Evolutionary conservation across 2,113 vertebrate species (phyloP).

Genomic region (Baryphthengus martii): DNA sequence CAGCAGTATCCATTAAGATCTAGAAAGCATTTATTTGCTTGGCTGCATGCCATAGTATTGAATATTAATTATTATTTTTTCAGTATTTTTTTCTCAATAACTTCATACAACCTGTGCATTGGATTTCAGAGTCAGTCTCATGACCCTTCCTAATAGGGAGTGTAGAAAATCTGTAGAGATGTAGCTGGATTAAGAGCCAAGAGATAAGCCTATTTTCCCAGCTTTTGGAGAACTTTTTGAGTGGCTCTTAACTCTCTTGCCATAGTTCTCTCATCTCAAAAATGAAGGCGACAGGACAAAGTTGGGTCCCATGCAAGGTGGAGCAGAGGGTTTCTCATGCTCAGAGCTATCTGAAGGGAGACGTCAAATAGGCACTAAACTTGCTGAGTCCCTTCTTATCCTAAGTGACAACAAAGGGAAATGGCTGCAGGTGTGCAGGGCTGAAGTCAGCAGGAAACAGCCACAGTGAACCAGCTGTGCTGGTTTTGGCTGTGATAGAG

Average conservation of each 20-base stretch:
- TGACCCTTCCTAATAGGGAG: not conserved
- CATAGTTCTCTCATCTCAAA: not conserved
- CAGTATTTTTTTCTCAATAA: not conserved
- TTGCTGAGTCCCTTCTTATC: not conserved
- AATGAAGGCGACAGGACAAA: not conserved
- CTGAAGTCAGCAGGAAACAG: not conserved
- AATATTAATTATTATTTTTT: not conserved
- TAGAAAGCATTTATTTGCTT: not conserved
- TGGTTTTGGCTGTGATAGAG: not conserved
- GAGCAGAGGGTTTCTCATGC: not conserved
- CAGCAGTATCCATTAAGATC: not conserved
- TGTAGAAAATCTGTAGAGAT: not conserved
- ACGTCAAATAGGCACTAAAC: not conserved
- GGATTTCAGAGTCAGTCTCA: not conserved
- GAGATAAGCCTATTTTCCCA: not conserved
- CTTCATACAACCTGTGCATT: not conserved
- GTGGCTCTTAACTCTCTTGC: not conserved
- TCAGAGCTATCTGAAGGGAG: not conserved
- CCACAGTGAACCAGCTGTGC: rapidly evolving
- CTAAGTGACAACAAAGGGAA: rapidly evolving
- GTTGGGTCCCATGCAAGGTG: not conserved
- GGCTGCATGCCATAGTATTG: not conserved
- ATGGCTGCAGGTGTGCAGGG: not conserved
- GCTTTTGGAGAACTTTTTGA: not conserved
- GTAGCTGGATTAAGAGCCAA: not conserved